These are phyloP conservation scores for Oxygymnocypris stewartii DNA, from an alignment of 2,113 vertebrate genomes.

Conservation along the genomic window DNA sequence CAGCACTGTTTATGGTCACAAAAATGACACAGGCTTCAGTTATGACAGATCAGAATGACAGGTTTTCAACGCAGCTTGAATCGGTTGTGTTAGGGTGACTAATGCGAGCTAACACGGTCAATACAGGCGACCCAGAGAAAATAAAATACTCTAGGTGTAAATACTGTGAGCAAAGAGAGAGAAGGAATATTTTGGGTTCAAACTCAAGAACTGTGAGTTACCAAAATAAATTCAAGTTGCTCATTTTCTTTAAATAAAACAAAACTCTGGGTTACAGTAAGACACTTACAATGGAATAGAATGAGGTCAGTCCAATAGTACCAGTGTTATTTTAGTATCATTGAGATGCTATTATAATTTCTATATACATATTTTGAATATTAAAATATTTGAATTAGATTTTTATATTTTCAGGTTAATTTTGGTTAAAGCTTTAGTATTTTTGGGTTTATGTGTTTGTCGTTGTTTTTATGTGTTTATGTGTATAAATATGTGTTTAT, in stretches of 20 bases:
- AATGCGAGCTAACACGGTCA: neutral
- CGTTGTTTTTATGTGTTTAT: no score
- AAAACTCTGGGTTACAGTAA: neutral
- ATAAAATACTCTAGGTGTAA: neutral
- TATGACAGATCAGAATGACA: no score
- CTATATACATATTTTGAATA: no score
- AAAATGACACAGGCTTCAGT: neutral
- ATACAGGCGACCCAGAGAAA: neutral
- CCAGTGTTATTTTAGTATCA: neutral
- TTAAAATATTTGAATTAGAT: no score
- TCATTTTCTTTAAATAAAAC: neutral
- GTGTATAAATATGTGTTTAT: no score
- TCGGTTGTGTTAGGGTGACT: conserved; percentile 6
- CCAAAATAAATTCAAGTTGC: neutral
- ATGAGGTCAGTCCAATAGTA: neutral
- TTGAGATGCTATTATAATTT: no score
- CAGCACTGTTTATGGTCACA: conserved; percentile 1
- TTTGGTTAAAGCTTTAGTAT: no score
- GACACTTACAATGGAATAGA: neutral
- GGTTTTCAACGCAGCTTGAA: neutral
- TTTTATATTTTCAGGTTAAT: no score
- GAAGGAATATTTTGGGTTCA: neutral
- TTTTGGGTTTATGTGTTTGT: no score
- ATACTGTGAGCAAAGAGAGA: neutral
- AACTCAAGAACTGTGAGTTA: neutral